phyloP scores from a whole-genome alignment of 2,888 invertebrate genomes.

The Cancer borealis region DNA sequence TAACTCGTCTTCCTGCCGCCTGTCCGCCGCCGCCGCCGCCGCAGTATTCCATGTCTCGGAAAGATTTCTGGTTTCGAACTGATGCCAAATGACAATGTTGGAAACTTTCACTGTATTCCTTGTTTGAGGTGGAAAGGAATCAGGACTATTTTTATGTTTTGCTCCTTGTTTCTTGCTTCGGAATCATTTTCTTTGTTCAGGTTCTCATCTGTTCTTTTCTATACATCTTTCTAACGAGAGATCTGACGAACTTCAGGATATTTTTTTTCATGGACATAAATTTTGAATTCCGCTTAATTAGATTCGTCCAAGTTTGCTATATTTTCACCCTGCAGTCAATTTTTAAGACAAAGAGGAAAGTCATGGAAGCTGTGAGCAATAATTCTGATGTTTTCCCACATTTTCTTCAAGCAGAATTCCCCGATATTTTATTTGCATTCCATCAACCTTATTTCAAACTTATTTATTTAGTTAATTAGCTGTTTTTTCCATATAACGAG shows the following conservation, averaged over 20 bases:
- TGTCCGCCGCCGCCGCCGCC: neutral
- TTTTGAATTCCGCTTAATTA: neutral
- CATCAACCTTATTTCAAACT: neutral
- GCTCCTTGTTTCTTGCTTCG: neutral
- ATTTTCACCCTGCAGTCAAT: neutral
- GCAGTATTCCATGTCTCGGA: neutral
- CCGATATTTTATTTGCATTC: neutral
- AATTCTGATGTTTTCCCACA: neutral
- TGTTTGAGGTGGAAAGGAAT: neutral
- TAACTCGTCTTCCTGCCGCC: neutral
- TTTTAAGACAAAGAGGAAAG: neutral
- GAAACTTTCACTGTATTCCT: neutral
- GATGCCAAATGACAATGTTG: slow-evolving; percentile 13
- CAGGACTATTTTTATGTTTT: neutral
- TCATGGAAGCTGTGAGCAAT: neutral
- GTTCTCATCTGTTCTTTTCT: neutral
- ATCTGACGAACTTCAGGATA: neutral
- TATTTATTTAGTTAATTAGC: neutral
- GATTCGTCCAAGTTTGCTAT: neutral
- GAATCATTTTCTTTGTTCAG: neutral
- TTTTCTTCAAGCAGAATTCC: neutral
- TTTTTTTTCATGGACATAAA: neutral
- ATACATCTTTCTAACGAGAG: neutral
- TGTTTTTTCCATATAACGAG: neutral
- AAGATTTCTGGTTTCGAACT: neutral